phyloP scores from a whole-genome alignment of 2,113 vertebrate genomes.

The Rhodinocichla rosea region DNA sequence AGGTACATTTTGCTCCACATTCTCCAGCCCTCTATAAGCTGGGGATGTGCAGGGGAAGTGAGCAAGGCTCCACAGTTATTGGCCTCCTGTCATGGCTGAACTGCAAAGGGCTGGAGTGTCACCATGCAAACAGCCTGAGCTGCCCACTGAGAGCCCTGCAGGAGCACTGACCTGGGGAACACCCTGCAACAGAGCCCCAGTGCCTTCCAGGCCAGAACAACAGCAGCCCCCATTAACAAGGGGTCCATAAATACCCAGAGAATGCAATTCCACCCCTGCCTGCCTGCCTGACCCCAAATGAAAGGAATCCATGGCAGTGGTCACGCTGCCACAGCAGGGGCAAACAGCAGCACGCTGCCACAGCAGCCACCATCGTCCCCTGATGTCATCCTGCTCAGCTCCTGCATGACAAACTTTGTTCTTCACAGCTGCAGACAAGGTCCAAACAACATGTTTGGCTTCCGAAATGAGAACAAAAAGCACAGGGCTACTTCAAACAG shows the following conservation, averaged over 20 bases:
- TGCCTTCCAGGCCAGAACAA: background rate
- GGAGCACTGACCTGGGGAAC: background rate
- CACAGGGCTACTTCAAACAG: slow-evolving; percentile 8
- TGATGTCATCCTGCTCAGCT: background rate
- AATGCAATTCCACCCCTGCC: background rate
- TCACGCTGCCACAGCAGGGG: background rate
- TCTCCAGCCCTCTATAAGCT: background rate
- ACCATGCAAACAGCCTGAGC: background rate
- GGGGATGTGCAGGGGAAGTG: accelerated
- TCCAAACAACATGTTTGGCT: background rate
- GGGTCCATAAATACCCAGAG: background rate
- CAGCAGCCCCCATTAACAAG: background rate
- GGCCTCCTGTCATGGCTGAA: background rate
- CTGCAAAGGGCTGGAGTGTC: background rate
- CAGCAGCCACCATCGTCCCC: background rate
- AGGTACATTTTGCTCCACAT: background rate
- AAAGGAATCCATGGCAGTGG: background rate
- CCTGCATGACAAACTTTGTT: background rate
- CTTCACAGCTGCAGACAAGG: slow-evolving; percentile 19
- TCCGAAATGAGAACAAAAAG: background rate
- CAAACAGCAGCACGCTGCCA: background rate
- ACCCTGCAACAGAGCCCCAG: background rate
- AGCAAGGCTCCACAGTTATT: background rate
- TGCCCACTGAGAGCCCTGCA: background rate
- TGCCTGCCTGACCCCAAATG: background rate